Evolutionary conservation across 2,797 vertebrate species (phyloP).

Genomic region (Geotria australis): DNA sequence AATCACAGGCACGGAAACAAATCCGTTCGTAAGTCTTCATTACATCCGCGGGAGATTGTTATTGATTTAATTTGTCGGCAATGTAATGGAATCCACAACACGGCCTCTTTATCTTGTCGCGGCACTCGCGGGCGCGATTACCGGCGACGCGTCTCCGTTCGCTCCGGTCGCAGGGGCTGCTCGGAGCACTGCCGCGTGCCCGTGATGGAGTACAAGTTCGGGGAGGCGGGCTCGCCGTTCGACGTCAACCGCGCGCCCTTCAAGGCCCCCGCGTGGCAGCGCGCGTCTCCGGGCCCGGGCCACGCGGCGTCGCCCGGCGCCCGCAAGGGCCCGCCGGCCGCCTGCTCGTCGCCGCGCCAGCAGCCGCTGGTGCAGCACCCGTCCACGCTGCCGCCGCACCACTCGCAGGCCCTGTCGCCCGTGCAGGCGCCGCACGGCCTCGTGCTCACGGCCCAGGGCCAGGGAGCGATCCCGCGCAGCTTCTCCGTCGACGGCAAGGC

Average conservation of each 20-base stretch:
- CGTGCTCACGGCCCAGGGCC: constrained; percentile 18
- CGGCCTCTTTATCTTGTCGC: no score
- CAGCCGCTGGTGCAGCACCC: constrained; percentile 6
- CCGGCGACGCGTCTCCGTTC: not conserved
- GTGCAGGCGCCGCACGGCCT: constrained; percentile 20
- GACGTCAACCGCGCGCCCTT: constrained; percentile 85
- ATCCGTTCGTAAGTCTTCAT: no score
- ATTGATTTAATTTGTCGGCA: no score
- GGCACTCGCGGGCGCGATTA: no score
- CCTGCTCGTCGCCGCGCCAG: constrained; percentile 23
- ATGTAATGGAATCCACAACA: no score
- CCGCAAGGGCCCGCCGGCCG: constrained; percentile 43
- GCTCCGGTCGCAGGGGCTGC: constrained; percentile 29
- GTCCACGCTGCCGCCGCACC: not conserved
- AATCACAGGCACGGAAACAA: no score
- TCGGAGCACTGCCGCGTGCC: constrained; percentile 87
- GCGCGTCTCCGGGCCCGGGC: constrained; percentile 12
- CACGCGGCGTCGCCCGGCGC: constrained; percentile 14
- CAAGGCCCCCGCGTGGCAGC: constrained; percentile 67
- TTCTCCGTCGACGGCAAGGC: constrained; percentile 78
- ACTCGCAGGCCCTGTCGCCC: not conserved
- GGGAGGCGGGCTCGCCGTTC: constrained; percentile 67
- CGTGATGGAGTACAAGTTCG: constrained; percentile 81
- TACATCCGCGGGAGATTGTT: no score
- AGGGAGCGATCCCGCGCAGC: constrained; percentile 40